Evolutionary conservation across 64 coral and sea anemone species (phyloP).

Genomic region (Pachyseris speciosa): DNA sequence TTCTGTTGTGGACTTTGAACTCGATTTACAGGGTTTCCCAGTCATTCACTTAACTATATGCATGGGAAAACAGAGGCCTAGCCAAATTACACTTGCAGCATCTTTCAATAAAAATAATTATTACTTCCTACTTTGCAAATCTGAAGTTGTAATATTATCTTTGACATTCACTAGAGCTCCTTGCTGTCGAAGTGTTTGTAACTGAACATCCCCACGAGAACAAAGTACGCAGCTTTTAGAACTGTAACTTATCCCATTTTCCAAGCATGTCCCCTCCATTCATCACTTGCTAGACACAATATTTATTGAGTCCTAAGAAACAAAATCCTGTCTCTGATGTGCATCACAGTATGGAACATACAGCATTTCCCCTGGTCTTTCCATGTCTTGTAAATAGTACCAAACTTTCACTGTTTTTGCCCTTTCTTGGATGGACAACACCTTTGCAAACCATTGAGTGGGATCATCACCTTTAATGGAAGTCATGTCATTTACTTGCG

Average conservation of each 20-base stretch:
- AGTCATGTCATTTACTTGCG: conserved; percentile 21
- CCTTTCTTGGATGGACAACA: not conserved
- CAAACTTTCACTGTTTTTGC: conserved; percentile 8
- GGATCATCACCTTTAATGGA: conserved; percentile 4
- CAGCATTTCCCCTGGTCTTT: conserved; percentile 30
- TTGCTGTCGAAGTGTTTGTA: not conserved
- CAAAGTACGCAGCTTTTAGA: not conserved
- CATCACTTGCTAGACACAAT: not conserved
- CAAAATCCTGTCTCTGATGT: conserved; percentile 8
- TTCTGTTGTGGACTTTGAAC: not conserved
- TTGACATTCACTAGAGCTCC: not conserved
- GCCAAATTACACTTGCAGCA: not conserved
- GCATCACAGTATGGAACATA: conserved; percentile 7
- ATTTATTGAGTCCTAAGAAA: conserved; percentile 51
- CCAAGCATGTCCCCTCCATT: conserved; percentile 5
- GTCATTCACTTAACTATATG: not conserved
- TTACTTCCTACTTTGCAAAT: not conserved
- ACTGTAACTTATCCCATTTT: not conserved
- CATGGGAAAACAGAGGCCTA: not conserved
- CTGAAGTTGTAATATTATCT: not conserved
- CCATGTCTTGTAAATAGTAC: conserved; percentile 28
- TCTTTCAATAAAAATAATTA: not conserved
- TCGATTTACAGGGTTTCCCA: not conserved
- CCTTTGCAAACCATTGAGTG: conserved; percentile 1
- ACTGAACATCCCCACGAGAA: not conserved